Percentiles rank a stretch among this genome's conserved stretches.
phyloP scores from a whole-genome alignment of 2,888 invertebrate genomes.

The Poecilobothrus nobilitatus region DNA sequence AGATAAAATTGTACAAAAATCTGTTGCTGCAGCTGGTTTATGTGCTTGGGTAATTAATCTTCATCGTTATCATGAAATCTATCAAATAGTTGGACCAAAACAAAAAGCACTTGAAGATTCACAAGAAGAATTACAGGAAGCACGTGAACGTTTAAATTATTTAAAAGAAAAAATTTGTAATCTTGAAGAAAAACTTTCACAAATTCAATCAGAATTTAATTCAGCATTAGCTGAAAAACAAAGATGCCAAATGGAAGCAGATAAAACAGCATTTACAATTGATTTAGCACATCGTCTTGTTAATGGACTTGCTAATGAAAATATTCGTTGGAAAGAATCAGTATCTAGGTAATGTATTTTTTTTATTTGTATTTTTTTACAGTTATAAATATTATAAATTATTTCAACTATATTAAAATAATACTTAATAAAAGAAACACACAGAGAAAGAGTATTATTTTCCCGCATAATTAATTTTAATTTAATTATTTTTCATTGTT shows the following conservation, averaged over 20 bases:
- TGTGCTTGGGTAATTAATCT: conserved; percentile 95
- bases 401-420: background rate
- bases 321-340: conserved; percentile 46
- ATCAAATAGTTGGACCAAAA: conserved; percentile 88
- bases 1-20: conserved; percentile 76
- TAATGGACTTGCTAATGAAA: conserved; percentile 88
- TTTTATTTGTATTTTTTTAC: background rate
- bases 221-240: conserved; percentile 78
- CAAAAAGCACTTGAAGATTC: conserved; percentile 78
- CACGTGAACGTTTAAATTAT: conserved; percentile 67
- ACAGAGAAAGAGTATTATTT: no score
- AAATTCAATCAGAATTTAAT: conserved; percentile 76
- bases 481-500: no score
- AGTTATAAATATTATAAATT: background rate
- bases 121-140: conserved; percentile 73
- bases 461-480: no score
- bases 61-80: conserved; percentile 80
- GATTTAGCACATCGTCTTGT: conserved; percentile 87
- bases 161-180: conserved; percentile 63
- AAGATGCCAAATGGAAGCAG: conserved; percentile 87
- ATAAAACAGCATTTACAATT: conserved; percentile 80
- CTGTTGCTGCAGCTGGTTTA: conserved; percentile 84
- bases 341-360: conserved; percentile 34
- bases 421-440: no score
- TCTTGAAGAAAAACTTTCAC: conserved; percentile 63